Evolutionary conservation across 1,140 invertebrate species (phyloP), one percentile per base, ranked within the genome.

Genomic region (Vollenhovia emeryi): DNA sequence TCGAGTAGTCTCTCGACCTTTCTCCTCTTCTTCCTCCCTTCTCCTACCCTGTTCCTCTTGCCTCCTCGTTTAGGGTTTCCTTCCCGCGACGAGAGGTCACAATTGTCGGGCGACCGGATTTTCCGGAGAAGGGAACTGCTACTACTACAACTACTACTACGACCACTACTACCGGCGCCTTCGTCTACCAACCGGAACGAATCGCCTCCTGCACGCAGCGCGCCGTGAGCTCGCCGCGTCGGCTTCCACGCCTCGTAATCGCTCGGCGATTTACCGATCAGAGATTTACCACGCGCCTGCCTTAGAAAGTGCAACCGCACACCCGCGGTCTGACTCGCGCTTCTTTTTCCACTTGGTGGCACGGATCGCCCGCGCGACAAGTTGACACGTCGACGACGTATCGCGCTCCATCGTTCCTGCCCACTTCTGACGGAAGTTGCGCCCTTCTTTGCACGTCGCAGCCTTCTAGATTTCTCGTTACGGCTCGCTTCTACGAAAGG

Each of bases 151-250:
- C 48, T 71, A 62, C 45, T 66, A n/a, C 59, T 33, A 18, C 57
- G 30, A 60, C 27, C n/a, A 52, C 57, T 15, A 75, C 64, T 50
- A 74, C 59, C 73, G 87, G 48, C 85, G 69, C 59, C 74, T 73
- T 62, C 84, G 78, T 57, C 59, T 71, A 68, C 87, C 66, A 69
- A 89, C 85, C 85, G 88, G 57, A 89, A 89, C 88, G 88, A 89
- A 89, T 89, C 88, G 88, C 69, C 85, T 89, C 18, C 30, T 33
- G 88, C 88, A 89, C 87, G 88, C 66, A 89, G 88, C 45, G 48
- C 27, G 11, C 45, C 48, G 40, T 60, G 69, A 45, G 33, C 73
- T 59, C 15, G 27, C 52, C 76, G 66, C 36, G 64, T 57, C 52
- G 74, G 43, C 60, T 75, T 76, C 66, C 45, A 30, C 87, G 50